These are phyloP conservation scores for Mycogona germanica DNA, from an alignment of 2,888 invertebrate species.

Conservation along the genomic window DNA sequence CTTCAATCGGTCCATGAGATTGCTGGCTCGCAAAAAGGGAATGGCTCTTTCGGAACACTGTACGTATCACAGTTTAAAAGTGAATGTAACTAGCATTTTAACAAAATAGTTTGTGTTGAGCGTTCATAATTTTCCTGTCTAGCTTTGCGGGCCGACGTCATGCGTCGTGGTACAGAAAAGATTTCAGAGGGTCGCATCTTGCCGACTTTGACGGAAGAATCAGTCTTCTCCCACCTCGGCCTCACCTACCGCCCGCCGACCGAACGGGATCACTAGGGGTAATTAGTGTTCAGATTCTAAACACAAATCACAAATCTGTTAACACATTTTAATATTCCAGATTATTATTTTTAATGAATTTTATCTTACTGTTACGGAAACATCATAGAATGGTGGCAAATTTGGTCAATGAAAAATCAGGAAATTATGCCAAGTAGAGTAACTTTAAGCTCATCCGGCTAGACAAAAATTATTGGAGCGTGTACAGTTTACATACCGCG, in stretches of 20 bases:
- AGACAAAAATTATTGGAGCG: too few species aligned
- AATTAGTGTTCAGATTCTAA: neutral
- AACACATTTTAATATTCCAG: neutral
- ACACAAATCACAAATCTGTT: neutral
- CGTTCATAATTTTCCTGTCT: too few species aligned
- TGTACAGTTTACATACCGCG: too few species aligned
- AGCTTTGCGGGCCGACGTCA: too few species aligned
- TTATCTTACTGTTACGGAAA: neutral
- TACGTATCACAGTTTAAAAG: too few species aligned
- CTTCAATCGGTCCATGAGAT: conserved; percentile 39
- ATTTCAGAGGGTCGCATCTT: conserved; percentile 33
- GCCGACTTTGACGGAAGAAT: conserved; percentile 37
- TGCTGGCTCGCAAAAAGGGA: conserved; percentile 36
- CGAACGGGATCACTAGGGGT: conserved; percentile 35
- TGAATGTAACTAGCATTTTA: too few species aligned
- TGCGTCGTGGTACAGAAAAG: too few species aligned
- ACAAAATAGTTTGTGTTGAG: too few species aligned
- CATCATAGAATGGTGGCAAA: too few species aligned
- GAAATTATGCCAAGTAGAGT: too few species aligned
- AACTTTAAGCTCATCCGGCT: too few species aligned
- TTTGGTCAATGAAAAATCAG: too few species aligned
- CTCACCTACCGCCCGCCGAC: conserved; percentile 36
- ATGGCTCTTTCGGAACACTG: conserved; percentile 41
- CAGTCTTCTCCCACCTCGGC: conserved; percentile 36
- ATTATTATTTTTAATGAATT: neutral